phyloP scores from a whole-genome alignment of 1,140 invertebrate species.

The Monomorium pharaonis region DNA sequence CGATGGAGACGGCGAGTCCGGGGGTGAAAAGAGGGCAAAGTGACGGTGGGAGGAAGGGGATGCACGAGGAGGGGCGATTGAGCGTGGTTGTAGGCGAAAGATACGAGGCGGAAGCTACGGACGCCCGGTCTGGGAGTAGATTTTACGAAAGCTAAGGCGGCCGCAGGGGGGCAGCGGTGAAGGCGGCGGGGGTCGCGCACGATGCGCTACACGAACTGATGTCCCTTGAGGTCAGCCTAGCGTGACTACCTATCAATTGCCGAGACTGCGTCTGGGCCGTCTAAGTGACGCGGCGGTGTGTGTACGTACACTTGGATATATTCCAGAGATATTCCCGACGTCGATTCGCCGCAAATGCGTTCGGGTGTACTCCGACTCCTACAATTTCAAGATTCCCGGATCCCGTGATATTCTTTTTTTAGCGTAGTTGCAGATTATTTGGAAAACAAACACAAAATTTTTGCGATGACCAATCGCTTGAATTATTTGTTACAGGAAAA shows the following conservation, averaged over 20 bases:
- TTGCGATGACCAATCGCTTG: background rate
- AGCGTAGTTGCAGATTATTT: background rate
- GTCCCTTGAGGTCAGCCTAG: conserved; percentile 77
- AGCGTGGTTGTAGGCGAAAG: conserved; percentile 61
- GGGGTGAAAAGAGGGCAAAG: conserved; percentile 42
- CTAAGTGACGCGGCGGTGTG: conserved; percentile 67
- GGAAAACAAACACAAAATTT: background rate
- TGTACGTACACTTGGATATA: conserved; percentile 68
- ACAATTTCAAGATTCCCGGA: background rate
- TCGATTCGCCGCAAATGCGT: conserved; percentile 68
- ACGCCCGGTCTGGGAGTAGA: conserved; percentile 64
- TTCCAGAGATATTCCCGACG: conserved; percentile 64
- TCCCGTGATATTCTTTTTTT: background rate
- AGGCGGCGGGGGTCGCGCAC: background rate
- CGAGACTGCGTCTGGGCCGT: conserved; percentile 71
- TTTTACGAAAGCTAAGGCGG: conserved; percentile 66
- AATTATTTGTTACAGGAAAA: background rate
- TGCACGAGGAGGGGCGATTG: conserved; percentile 40
- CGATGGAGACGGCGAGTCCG: conserved; percentile 18
- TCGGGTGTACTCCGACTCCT: background rate
- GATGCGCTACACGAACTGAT: conserved; percentile 68
- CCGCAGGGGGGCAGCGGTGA: background rate
- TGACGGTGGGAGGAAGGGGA: background rate
- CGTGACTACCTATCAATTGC: conserved; percentile 78
- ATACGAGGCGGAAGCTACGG: conserved; percentile 72